Base-by-base conservation (phyloP, 2,888 invertebrate genomes). In the Dryocosmus kuriphilus region DNA sequence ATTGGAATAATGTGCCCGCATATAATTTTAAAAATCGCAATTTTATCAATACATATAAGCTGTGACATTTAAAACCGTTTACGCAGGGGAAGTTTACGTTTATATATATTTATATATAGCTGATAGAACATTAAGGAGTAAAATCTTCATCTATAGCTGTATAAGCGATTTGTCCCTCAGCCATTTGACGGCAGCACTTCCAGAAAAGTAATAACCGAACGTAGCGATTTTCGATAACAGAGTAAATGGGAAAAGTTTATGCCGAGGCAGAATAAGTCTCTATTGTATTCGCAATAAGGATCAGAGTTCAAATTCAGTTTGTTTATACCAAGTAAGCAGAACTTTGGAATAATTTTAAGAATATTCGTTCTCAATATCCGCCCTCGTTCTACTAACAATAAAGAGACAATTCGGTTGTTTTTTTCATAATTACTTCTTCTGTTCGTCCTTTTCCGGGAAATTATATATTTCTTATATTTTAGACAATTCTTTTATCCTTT, bases 171-270 rank as follows among this genome's bases (percentile, higher is more conserved):
- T 71, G 71, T 71, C 27, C 65, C 71, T 71, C 24, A 30, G 51
- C n/a, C 46, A 11, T 51, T 51, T 71, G 46, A 71, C n/a, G 46
- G 51, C n/a, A 5, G 71, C 30, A 71, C 51, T 71, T 71, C n/a
- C 9, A 71, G 46, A 51, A 71, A 71, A 71, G 71, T 71, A 51
- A 71, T 71, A 67, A 51, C 67, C 9, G 46, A 71, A 71, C 46
- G 46, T 51, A 46, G 71, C 71, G 71, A 51, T 30, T 71, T 71
- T 71, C 71, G 46, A 71, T 71, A 71, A 71, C 19, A 46, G 11
- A 71, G 71, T 71, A 71, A 71, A 71, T 71, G 71, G 71, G 71
- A 71, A 71, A 71, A 71, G 71, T 71, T 71, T 51, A 71, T 51
- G 16, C 51, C 30, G n/a, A 71, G 46, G 71, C 46, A 71, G 46